phyloP scores from a whole-genome alignment of 1,140 invertebrate genomes.

The Bombus confusus region DNA sequence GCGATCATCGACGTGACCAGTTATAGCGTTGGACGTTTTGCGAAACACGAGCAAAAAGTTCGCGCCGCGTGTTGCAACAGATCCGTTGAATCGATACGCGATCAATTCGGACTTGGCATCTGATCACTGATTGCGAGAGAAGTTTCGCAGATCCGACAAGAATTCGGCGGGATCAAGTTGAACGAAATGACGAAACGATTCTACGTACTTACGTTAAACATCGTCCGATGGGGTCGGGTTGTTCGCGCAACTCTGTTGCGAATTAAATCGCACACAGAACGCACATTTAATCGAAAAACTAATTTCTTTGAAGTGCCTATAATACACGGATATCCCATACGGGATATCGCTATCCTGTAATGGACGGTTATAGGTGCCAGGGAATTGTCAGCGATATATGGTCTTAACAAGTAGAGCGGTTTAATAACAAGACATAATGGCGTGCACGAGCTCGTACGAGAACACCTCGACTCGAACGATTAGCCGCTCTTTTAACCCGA shows the following conservation, averaged over 20 bases:
- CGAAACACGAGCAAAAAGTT: slow-evolving; percentile 38
- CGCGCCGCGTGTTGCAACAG: background rate
- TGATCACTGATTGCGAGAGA: background rate
- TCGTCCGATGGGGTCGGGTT: background rate
- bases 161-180: background rate
- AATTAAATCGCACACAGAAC: background rate
- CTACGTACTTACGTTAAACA: background rate
- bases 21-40: slow-evolving; percentile 12
- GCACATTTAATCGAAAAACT: slow-evolving; percentile 3
- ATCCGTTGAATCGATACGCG: background rate
- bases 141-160: background rate
- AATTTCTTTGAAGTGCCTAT: slow-evolving; percentile 9
- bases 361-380: background rate
- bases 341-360: slow-evolving; percentile 14
- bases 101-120: background rate
- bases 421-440: slow-evolving; percentile 13
- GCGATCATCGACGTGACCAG: slow-evolving; percentile 24
- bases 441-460: slow-evolving; percentile 7
- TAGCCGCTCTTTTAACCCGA: background rate
- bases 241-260: background rate
- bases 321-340: slow-evolving; percentile 12
- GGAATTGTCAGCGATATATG: background rate
- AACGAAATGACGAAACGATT: background rate
- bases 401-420: slow-evolving; percentile 10
- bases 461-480: background rate